Evolutionary conservation across 2,797 vertebrate genomes (phyloP).

Genomic region (Sebastiscus tertius): DNA sequence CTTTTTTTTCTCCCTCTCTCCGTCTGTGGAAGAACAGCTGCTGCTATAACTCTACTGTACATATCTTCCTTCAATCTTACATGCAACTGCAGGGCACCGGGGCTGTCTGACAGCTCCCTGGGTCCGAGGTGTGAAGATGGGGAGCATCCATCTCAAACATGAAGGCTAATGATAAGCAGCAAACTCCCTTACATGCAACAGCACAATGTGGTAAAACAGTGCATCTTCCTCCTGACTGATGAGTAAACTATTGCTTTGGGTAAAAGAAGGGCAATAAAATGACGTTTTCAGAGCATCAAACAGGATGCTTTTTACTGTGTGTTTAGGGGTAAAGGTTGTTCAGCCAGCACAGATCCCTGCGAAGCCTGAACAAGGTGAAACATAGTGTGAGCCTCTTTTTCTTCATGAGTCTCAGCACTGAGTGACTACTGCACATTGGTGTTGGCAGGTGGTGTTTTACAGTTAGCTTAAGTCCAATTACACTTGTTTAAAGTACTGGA

Average conservation of each 20-base stretch:
- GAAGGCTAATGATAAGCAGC: slow-evolving; percentile 36
- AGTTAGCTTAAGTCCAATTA: neutral
- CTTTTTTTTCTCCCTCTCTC: slow-evolving; percentile 48
- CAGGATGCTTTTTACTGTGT: neutral
- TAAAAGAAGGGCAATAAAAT: neutral
- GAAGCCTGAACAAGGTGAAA: neutral
- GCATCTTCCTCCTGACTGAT: slow-evolving; percentile 30
- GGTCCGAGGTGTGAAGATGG: slow-evolving; percentile 56
- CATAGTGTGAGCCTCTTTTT: neutral
- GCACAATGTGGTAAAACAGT: neutral
- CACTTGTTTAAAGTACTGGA: neutral
- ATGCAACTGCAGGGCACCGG: slow-evolving; percentile 67
- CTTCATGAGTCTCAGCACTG: neutral
- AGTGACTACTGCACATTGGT: neutral
- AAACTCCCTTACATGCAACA: slow-evolving; percentile 33
- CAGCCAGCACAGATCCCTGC: neutral
- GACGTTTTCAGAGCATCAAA: neutral
- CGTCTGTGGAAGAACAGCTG: slow-evolving; percentile 89
- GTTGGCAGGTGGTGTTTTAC: slow-evolving; percentile 1
- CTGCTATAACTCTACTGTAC: slow-evolving; percentile 86
- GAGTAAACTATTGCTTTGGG: slow-evolving; percentile 16
- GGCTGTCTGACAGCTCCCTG: slow-evolving; percentile 60
- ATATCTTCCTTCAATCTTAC: slow-evolving; percentile 73
- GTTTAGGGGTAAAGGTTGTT: neutral
- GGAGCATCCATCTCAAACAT: slow-evolving; percentile 42